Evolutionary conservation across 2,888 invertebrate species (phyloP), one percentile per base, ranked within the genome.

Genomic region (Pemphredon lugubris): DNA sequence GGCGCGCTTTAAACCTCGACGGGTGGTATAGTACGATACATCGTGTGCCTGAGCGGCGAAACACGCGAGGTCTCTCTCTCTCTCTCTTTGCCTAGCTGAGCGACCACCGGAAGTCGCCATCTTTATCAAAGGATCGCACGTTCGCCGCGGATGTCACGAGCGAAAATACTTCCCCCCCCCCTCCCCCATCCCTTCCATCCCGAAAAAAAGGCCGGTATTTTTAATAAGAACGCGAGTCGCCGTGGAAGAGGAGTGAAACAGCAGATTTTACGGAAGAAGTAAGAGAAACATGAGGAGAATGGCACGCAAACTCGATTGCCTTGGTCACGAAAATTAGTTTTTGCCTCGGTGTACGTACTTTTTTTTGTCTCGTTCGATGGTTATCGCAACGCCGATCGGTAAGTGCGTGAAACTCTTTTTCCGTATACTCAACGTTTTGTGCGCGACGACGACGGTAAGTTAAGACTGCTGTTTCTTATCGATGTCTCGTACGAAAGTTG

Each of bases 41-140:
- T 5, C 59, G 55, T 50, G 63, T 60, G 50, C 58, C 39, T 18
- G 58, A 34, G 50, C 53, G 63, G 2, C 42, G 32, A 50, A 68
- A 75, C 79, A 80, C 68, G 79, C 67, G 68, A 77, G n/a, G n/a
- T n/a, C n/a, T n/a, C n/a, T n/a, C n/a, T 44, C 59, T 30, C 32
- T 60, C 69, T 68, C 75, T 60, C 65, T 57, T 34, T 42, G 39
- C 23, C 55, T 18, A 13, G 39, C 42, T 51, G 45, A 9, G 34
- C 45, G 65, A 39, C 47, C 60, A 21, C 44, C 65, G 66, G 73
- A 71, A 71, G 66, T 58, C 60, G 71, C 48, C 70, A 57, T 57
- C 42, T 60, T 60, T 73, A 73, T 73, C 73, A 47, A 18, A 0
- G 47, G 48, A 71, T 73, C 65, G 51, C 44, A 30, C 59, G 59